These are phyloP conservation scores for Illadopsis cleaveri DNA, from an alignment of 2,113 vertebrate genomes.

Conservation along the genomic window DNA sequence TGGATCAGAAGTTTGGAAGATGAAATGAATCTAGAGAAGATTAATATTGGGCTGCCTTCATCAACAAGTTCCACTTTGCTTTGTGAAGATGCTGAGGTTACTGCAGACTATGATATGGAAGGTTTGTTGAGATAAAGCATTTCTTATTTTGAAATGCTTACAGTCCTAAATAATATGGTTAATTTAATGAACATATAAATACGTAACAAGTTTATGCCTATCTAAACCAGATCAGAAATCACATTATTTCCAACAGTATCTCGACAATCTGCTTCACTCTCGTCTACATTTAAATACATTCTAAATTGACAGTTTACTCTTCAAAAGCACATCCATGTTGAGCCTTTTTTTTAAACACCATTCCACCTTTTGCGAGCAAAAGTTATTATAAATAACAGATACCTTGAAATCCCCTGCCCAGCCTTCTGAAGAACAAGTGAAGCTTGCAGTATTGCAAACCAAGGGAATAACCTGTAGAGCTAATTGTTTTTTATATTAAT, in stretches of 20 bases:
- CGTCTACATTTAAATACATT: neutral
- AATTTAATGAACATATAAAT: neutral
- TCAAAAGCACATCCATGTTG: neutral
- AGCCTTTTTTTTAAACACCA: neutral
- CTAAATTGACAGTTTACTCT: neutral
- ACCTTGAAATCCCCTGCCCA: neutral
- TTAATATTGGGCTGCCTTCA: constrained; percentile 84
- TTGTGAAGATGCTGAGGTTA: constrained; percentile 90
- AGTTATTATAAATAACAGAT: neutral
- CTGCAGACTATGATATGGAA: constrained; percentile 96
- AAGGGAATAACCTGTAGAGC: neutral
- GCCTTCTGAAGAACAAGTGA: neutral
- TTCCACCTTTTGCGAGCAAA: neutral
- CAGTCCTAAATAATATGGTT: neutral
- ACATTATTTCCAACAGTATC: neutral
- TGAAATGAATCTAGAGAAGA: constrained; percentile 93
- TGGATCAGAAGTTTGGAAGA: constrained; percentile 95
- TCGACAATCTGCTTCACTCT: neutral
- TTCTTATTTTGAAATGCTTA: neutral
- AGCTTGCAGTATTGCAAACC: neutral
- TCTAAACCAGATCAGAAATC: neutral
- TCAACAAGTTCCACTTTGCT: constrained; percentile 95
- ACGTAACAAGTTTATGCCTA: neutral
- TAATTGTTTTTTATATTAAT: neutral
- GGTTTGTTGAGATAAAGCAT: constrained; percentile 71